These are phyloP conservation scores for Parazoanthus atlanticus DNA, from an alignment of 92 coral and sea anemone species.

Conservation along the genomic window DNA sequence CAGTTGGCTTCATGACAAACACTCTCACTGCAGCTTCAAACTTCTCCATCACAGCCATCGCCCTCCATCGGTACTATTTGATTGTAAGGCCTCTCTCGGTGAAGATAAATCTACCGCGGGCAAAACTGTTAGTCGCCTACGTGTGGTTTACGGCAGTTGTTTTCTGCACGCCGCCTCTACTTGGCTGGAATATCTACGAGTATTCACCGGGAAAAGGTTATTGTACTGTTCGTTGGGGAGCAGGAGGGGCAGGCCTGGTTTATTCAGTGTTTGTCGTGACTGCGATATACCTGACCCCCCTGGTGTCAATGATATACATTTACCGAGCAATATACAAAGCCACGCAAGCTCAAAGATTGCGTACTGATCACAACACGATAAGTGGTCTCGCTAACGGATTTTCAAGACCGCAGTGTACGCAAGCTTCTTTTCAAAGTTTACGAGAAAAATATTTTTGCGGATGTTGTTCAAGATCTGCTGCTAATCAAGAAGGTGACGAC, in stretches of 20 bases:
- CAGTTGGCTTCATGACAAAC: constrained; percentile 71
- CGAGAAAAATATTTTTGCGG: constrained; percentile 31
- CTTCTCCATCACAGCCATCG: constrained; percentile 72
- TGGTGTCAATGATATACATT: constrained; percentile 61
- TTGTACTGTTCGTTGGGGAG: constrained; percentile 83
- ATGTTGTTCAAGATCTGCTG: constrained; percentile 33
- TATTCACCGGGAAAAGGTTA: constrained; percentile 79
- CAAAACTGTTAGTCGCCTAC: constrained; percentile 74
- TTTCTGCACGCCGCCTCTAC: constrained; percentile 72
- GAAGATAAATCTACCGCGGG: constrained; percentile 70
- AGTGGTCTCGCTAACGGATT: constrained; percentile 48
- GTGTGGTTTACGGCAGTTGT: constrained; percentile 82
- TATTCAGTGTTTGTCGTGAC: constrained; percentile 62
- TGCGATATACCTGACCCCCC: constrained; percentile 67
- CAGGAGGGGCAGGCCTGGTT: constrained; percentile 77
- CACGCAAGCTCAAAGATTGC: constrained; percentile 67
- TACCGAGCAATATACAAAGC: constrained; percentile 81
- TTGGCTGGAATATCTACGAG: constrained; percentile 87
- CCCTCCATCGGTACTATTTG: constrained; percentile 87
- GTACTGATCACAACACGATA: constrained; percentile 46
- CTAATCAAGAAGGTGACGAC: not conserved
- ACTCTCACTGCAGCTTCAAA: constrained; percentile 77
- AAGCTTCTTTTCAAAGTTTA: constrained; percentile 12
- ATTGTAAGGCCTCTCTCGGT: constrained; percentile 83
- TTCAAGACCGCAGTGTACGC: not conserved